Evolutionary conservation across 2,888 invertebrate genomes (phyloP), one percentile per base, ranked within the genome.

Genomic region (Xanthia togata): DNA sequence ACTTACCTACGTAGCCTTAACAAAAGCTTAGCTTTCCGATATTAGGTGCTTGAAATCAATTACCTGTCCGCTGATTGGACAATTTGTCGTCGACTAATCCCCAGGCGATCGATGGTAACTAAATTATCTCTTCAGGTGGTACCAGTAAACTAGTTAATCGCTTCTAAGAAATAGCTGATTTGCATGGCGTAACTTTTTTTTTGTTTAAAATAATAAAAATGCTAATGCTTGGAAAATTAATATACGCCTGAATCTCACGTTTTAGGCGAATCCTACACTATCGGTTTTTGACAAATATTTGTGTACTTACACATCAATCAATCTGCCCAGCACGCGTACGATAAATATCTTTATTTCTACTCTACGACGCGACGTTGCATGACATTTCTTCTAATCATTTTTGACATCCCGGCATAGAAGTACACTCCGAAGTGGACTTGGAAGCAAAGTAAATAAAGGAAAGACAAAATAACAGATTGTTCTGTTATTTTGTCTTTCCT

Each of bases 41-140:
- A 86, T 87, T 89, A 93, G 94, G 94, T 95, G 95, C 93, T 95
- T 93, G 93, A 93, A 96, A 97, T 97, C 97, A 97, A 97, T 97
- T 97, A 97, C 96, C 95, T 95, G 95, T 93, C 93, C 94, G 94
- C 93, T 95, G 96, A 97, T 97, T 96, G 96, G 94, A 95, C 97
- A 97, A 97, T 97, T 97, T 97, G 97, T 97, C 95, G 95, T 93
- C 93, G 81, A 93, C 92, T 96, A 95, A 97, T 94, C 94, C 93
- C 87, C 81, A 80, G 81, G 79, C 90, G 93, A 92, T 97, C 95
- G 93, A 95, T 95, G 93, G 92, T 92, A 93, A 93, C 93, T 93
- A 95, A 95, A 95, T 94, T 94, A 94, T 93, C 94, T 95, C 93
- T 92, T 95, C 94, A 95, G 93, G 92, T 92, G 89, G 88, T 87